Evolutionary conservation across 2,888 invertebrate genomes (phyloP), one percentile per base, ranked within the genome.

Genomic region (Caradrina kadenii): DNA sequence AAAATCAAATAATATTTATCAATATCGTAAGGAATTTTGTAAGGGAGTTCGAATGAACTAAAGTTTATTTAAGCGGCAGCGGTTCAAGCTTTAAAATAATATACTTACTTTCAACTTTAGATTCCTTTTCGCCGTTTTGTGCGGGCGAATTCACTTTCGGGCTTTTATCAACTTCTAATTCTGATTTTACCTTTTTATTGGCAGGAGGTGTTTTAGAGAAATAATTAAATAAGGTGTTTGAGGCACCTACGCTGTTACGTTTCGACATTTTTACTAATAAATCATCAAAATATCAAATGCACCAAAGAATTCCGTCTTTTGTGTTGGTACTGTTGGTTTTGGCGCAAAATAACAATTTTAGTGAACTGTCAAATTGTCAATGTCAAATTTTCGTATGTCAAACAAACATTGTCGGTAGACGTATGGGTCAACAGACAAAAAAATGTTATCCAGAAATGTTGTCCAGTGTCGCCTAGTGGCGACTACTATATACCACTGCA

Each of bases 211-310:
- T 97, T 89, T 96, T 96, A 2, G 96, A 89, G 84, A 97, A 97
- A 87, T 97, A 97, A 87, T 97, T 97, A 58, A 97, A 96, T 17
- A 97, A 87, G 0, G 97, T 97, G 85, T 97, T 97, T 50, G 97
- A 95, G 26, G 89, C 65, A 7, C 91, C 90, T 15, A 87, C 80
- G 70, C 93, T 95, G 69, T 92, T 94, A 35, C 96, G 90, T 82
- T 96, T 96, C 1, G 95, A 95, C 96, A 96, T 96, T 72, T 73
- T 69, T 26, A 61, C 2, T 4, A 1, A 31, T 53, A 66, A 62
- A 8, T 55, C 62, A 61, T 63, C 31, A 8, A 54, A 72, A n/a
- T 7, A 45, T 45, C 11, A 17, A 17, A 45, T 45, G 0, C 42
- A 21, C 19, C 42, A 21, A n/a, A 45, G 3, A 53, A 42, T 10